Percentiles rank a stretch among this genome's conserved stretches.
phyloP scores from a whole-genome alignment of 2,797 vertebrate species.

The Hirundo rustica region DNA sequence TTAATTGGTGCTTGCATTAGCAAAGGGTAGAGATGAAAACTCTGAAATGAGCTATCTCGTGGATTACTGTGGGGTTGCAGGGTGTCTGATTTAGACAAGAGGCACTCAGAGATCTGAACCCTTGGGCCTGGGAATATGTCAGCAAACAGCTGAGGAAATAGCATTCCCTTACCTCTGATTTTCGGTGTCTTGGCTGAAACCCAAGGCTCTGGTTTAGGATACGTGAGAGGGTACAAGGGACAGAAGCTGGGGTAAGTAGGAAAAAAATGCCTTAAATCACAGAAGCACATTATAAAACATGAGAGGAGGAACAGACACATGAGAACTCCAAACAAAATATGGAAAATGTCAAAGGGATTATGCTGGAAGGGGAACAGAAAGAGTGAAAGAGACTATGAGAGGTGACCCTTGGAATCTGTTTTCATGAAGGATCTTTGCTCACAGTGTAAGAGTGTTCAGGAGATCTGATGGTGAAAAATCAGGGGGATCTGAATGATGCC shows the following conservation, averaged over 20 bases:
- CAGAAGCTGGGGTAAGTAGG: background rate
- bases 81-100: background rate
- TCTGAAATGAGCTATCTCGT: background rate
- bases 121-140: background rate
- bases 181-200: background rate
- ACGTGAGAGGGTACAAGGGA: background rate
- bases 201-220: background rate
- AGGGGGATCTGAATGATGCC: background rate
- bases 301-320: background rate
- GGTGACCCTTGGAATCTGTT: background rate
- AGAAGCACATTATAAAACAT: background rate
- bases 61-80: background rate
- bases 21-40: background rate
- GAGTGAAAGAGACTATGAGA: background rate
- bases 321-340: background rate
- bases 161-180: background rate
- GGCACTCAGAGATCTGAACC: background rate
- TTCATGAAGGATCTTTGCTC: background rate
- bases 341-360: background rate
- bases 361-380: background rate
- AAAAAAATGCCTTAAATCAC: background rate
- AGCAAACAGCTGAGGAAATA: background rate
- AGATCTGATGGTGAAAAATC: background rate
- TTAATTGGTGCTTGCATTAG: background rate
- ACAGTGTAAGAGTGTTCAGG: background rate